Percentiles rank a stretch among this genome's conserved stretches.
These are phyloP conservation scores for Adelognathus sp. DNA, from an alignment of 2,888 invertebrate species.

Conservation along the genomic window DNA sequence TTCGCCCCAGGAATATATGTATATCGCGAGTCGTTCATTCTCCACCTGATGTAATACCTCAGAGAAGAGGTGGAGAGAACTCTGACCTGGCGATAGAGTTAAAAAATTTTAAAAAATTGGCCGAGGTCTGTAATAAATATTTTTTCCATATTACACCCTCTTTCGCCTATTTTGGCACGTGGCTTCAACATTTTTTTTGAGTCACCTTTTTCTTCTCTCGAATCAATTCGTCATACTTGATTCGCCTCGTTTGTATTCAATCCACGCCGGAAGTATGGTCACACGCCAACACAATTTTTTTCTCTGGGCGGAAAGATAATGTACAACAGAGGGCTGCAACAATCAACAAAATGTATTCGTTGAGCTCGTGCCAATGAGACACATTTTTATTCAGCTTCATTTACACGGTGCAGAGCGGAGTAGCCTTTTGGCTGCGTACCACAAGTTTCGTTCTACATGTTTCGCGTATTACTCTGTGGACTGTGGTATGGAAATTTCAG, in stretches of 20 bases:
- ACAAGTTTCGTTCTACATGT: background rate
- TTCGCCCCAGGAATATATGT: background rate
- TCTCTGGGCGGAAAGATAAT: background rate
- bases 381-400: conserved; percentile 46
- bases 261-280: conserved; percentile 32
- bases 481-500: conserved; percentile 19
- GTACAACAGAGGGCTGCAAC: background rate
- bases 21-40: conserved; percentile 11
- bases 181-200: background rate
- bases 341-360: conserved; percentile 54
- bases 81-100: background rate
- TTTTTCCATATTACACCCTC: background rate
- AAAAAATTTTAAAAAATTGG: background rate
- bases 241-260: conserved; percentile 39
- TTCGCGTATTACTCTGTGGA: background rate
- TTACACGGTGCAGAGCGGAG: conserved; percentile 14
- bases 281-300: conserved; percentile 34
- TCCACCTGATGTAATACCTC: conserved; percentile 21
- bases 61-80: conserved; percentile 7
- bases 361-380: conserved; percentile 57
- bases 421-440: conserved; percentile 26
- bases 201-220: background rate
- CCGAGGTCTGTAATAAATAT: background rate
- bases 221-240: conserved; percentile 32
- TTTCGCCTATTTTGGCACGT: background rate